Evolutionary conservation across 2,888 invertebrate species (phyloP).

Genomic region (Linnaemya tessellans): DNA sequence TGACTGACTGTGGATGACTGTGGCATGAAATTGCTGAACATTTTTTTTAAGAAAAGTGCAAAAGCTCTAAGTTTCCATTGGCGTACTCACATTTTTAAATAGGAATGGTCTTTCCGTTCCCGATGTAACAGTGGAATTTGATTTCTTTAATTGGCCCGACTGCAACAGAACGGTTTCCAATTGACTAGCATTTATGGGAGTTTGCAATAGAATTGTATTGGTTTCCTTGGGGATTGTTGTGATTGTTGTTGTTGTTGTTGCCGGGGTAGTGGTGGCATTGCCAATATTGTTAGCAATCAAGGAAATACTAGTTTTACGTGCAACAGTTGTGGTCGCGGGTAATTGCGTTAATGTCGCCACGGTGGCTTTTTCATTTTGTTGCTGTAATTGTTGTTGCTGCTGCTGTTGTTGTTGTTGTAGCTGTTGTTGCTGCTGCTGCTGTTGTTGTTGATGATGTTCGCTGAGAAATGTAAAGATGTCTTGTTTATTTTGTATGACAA

Average conservation of each 20-base stretch:
- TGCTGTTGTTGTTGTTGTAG: slow-evolving; percentile 74
- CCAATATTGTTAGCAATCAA: slow-evolving; percentile 73
- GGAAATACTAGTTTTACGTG: slow-evolving; percentile 79
- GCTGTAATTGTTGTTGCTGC: slow-evolving; percentile 76
- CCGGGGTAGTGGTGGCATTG: slow-evolving; percentile 44
- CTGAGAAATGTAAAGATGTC: slow-evolving; percentile 83
- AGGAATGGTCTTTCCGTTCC: slow-evolving; percentile 78
- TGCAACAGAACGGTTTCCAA: slow-evolving; percentile 80
- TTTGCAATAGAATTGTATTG: slow-evolving; percentile 82
- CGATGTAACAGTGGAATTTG: slow-evolving; percentile 64
- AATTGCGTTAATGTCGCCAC: slow-evolving; percentile 80
- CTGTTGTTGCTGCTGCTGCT: slow-evolving; percentile 75
- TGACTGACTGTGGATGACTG: no score
- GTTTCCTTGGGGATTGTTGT: slow-evolving; percentile 70
- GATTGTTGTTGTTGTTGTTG: slow-evolving; percentile 57
- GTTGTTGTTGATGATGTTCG: slow-evolving; percentile 78
- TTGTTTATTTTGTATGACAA: slow-evolving; percentile 83
- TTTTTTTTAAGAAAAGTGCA: no score
- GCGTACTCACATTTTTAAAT: slow-evolving; percentile 78
- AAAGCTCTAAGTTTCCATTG: neutral
- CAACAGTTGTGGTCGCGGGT: slow-evolving; percentile 80
- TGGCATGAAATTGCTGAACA: no score
- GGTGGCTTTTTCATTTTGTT: slow-evolving; percentile 75
- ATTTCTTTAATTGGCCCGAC: slow-evolving; percentile 76
- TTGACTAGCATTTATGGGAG: slow-evolving; percentile 82